Conservation (phyloP, 2,888 invertebrate species). For the Capitulum mitella region DNA sequence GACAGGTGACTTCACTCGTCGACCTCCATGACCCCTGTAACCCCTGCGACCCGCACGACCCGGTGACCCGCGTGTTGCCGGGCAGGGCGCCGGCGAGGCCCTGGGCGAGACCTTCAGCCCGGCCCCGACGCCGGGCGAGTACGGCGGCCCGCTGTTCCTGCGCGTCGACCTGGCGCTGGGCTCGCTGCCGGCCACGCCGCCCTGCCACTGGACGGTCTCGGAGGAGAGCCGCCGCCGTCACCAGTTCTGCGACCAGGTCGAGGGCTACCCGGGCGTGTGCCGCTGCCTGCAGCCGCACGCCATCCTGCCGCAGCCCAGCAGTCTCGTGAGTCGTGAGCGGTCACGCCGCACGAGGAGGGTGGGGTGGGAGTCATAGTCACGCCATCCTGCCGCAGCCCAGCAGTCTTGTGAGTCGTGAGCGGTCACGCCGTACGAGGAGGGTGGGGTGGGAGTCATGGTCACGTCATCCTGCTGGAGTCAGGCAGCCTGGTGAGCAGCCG, state of each 20-base stretch:
- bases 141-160: conserved; percentile 23
- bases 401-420: not conserved
- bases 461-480: conserved; percentile 46
- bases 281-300: conserved; percentile 51
- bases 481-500: too few species aligned
- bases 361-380: too few species aligned
- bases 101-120: conserved; percentile 14
- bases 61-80: not conserved
- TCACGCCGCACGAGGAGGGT: too few species aligned
- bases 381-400: conserved; percentile 45
- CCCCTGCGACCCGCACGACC: too few species aligned
- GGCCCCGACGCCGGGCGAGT: not conserved
- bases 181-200: conserved; percentile 34
- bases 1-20: too few species aligned
- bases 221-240: conserved; percentile 47
- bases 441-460: too few species aligned
- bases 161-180: conserved; percentile 3
- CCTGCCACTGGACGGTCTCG: conserved; percentile 49
- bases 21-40: too few species aligned
- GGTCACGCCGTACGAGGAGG: too few species aligned
- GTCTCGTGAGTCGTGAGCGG: not conserved
- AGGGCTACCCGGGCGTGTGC: conserved; percentile 55
- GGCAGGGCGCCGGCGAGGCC: not conserved
- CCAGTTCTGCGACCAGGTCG: conserved; percentile 52
- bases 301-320: conserved; percentile 42